Base-by-base conservation (phyloP, 1,140 invertebrate genomes). In the Leucophenga varia region DNA sequence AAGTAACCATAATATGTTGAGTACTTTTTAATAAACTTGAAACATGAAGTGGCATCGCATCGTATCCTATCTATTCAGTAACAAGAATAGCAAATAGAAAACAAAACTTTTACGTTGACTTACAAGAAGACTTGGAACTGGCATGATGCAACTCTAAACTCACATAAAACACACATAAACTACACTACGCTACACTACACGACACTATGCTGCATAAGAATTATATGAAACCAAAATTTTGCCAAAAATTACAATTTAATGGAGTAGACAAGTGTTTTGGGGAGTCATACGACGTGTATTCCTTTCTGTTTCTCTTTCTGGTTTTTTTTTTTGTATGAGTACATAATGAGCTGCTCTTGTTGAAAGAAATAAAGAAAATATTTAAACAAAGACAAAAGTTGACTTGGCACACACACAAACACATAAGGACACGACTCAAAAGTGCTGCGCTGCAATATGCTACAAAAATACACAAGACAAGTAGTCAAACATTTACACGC, bases 241-340 rank as follows among this genome's bases (percentile, higher is more conserved):
- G 65, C 65, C 65, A 70, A 65, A 69, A 69, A 69, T 69, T 69
- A 69, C 65, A 70, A 59, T 69, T 70, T 69, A 69, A 69, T 69
- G 61, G 61, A 70, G 54, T 65, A 55, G 52, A 61, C 53, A 39
- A 49, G 43, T 44, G 49, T 45, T 40, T 37, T 21, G 38, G 28
- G 20, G 14, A 32, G 4, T n/a, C n/a, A n/a, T n/a, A n/a, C n/a
- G n/a, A n/a, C n/a, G n/a, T n/a, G n/a, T n/a, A n/a, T n/a, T n/a
- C n/a, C n/a, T n/a, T n/a, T n/a, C n/a, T n/a, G n/a, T n/a, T n/a
- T n/a, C n/a, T n/a, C n/a, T n/a, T n/a, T n/a, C 13, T 21, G 30
- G 25, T 28, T 10, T 8, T 35, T 20, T 4, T 35, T 36, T 22
- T 35, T 38, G 43, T 35, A 31, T 35, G 36, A 42, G 50, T 48